Base-by-base conservation (phyloP, 2,888 invertebrate genomes). In the Tuberolachnus salignus region DNA sequence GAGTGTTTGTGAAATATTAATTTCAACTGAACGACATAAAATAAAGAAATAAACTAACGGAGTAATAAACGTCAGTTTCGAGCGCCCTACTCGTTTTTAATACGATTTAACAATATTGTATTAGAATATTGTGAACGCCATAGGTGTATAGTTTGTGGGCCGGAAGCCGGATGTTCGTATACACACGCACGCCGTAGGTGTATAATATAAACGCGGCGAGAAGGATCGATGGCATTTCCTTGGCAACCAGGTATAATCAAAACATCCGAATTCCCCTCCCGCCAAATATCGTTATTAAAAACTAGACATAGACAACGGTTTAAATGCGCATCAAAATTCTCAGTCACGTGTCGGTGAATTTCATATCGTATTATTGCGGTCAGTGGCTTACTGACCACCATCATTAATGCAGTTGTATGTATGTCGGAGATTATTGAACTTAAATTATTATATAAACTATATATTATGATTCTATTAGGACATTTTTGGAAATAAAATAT, bases 221-320 rank as follows among this genome's bases (percentile, higher is more conserved):
- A 51, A 61, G 78, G 69, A 78, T 78, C 78, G 69, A 78, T 78
- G 78, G 67, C 21, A 78, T 78, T 78, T 69, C 78, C 78, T 69
- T 67, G 78, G 69, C 78, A 78, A 78, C 78, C 78, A 57, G 66
- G 66, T 57, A 69, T 42, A 78, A 78, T 78, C 78, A 78, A 78
- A 78, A 78, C 78, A 78, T 78, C 67, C 78, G 44, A 78, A 78
- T 64, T 64, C 16, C 59, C 26, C 69, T 61, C 67, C 67, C 59
- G 16, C 23, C 13, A 42, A 49, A 69, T 46, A 67, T 26, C 46
- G 23, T 19, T 75, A 57, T 57, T 67, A 67, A 75, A 66, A 75
- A 57, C 26, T 75, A 46, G 46, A 75, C 55, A 21, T 55, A 51
- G 13, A 19, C 23, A 21, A 34, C 44, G 23, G 19, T 14, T 44